Base-by-base conservation (phyloP, 2,888 invertebrate species). In the Harpagoxenus sublaevis region DNA sequence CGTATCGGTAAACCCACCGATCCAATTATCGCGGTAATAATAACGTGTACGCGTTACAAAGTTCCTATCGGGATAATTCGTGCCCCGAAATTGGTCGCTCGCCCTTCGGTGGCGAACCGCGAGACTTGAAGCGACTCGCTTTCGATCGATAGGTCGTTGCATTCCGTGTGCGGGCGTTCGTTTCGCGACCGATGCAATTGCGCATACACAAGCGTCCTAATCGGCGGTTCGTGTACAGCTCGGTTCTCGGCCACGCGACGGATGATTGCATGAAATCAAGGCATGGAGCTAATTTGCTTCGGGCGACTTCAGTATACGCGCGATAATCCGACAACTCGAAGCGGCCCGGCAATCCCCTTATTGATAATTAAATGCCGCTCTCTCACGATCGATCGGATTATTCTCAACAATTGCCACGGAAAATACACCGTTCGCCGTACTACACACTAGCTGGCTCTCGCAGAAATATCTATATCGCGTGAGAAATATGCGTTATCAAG, bases 111-210 rank as follows among this genome's bases (percentile, higher is more conserved):
- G 57, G 79, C 79, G 48, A 71, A 57, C 79, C 79, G 57, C 79
- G 73, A 71, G 78, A 70, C 79, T 71, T 73, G 73, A 42, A 71
- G 79, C 79, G 60, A 79, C 74, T 79, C 60, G 74, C 74, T 71
- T 73, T 73, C 79, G 79, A 79, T 79, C 79, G 79, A 79, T 79
- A 79, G 79, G 79, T 79, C 79, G 79, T 79, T 79, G 79, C 74
- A 79, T 79, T 79, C 79, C 79, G 79, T 79, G 60, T 73, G 74
- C 79, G 57, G 79, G 74, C 79, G 79, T 79, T 79, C 79, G 79
- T 79, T 79, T 79, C 79, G 74, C 79, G 79, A 57, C 79, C 71
- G 55, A 71, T 70, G 84, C 71, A 84, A 85, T 85, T 73, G 85
- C 63, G 85, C 74, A 84, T 85, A 78, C 65, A 71, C 65, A 73